These are phyloP conservation scores for Cybosia mesomella DNA, from an alignment of 2,888 invertebrate species.

Conservation along the genomic window DNA sequence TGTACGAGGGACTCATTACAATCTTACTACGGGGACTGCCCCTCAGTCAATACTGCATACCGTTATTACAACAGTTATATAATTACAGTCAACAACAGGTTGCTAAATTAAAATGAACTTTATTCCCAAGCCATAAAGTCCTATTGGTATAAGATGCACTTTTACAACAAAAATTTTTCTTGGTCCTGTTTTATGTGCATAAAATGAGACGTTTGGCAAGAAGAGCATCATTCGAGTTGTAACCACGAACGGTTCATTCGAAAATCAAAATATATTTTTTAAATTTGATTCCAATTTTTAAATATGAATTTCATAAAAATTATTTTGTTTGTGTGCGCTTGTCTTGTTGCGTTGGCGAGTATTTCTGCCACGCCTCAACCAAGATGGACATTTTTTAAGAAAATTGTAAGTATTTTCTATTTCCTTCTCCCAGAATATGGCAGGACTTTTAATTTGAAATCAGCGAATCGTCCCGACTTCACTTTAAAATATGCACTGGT, in stretches of 20 bases:
- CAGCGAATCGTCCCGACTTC: too few species aligned
- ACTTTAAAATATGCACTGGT: too few species aligned
- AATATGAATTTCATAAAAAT: conserved; percentile 59
- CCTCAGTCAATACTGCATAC: background rate
- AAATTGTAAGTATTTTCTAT: too few species aligned
- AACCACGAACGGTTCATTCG: background rate
- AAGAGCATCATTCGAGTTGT: conserved; percentile 32
- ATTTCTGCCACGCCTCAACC: conserved; percentile 54
- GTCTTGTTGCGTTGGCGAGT: conserved; percentile 43
- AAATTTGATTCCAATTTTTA: conserved; percentile 24
- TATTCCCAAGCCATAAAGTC: background rate
- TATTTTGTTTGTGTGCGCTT: conserved; percentile 51
- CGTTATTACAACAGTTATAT: conserved; percentile 7
- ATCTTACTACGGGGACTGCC: background rate
- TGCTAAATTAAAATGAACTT: background rate
- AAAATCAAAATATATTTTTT: background rate
- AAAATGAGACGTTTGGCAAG: background rate
- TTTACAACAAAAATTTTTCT: background rate
- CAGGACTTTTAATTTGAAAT: too few species aligned
- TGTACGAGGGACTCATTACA: background rate
- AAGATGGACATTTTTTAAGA: conserved; percentile 62
- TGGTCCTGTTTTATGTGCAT: background rate
- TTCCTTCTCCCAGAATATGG: too few species aligned
- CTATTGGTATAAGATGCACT: background rate
- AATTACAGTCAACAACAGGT: background rate